These are phyloP conservation scores for Actinia equina DNA, from an alignment of 64 coral and sea anemone species.

Conservation along the genomic window DNA sequence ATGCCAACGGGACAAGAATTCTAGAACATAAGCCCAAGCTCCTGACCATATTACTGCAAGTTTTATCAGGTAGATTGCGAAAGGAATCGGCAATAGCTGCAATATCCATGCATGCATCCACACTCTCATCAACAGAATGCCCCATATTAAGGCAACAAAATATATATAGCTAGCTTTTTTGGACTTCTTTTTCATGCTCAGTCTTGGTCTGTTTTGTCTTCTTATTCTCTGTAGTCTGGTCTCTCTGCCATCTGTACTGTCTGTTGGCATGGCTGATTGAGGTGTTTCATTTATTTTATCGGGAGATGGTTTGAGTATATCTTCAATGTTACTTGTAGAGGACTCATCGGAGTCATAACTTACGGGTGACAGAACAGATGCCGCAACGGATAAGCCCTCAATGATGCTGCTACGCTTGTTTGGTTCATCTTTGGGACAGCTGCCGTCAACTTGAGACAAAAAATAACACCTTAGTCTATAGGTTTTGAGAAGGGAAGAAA, in stretches of 20 bases:
- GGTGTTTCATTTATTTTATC: background rate
- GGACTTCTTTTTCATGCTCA: constrained; percentile 55
- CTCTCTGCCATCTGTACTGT: constrained; percentile 34
- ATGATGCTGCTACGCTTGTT: constrained; percentile 61
- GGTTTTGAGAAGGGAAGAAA: no score
- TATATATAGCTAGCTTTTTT: constrained; percentile 61
- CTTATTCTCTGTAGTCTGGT: constrained; percentile 42
- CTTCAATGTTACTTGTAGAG: constrained; percentile 22
- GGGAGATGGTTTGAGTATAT: background rate
- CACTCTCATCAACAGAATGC: constrained; percentile 69
- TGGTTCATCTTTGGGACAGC: background rate
- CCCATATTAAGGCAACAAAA: constrained; percentile 92
- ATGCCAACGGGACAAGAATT: constrained; percentile 17
- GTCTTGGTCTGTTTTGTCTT: constrained; percentile 26
- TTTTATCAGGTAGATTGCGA: constrained; percentile 81
- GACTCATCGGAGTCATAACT: constrained; percentile 67
- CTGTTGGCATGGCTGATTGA: background rate
- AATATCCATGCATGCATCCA: constrained; percentile 79
- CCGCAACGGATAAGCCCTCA: constrained; percentile 58
- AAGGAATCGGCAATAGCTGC: constrained; percentile 72
- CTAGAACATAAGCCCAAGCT: constrained; percentile 53
- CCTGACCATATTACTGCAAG: constrained; percentile 46
- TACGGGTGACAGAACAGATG: constrained; percentile 44
- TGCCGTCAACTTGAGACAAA: background rate
- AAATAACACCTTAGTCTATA: background rate